Percentiles rank a stretch among this genome's conserved stretches.
Evolutionary conservation across 2,888 invertebrate species (phyloP).

Genomic region (Protonemura montana): DNA sequence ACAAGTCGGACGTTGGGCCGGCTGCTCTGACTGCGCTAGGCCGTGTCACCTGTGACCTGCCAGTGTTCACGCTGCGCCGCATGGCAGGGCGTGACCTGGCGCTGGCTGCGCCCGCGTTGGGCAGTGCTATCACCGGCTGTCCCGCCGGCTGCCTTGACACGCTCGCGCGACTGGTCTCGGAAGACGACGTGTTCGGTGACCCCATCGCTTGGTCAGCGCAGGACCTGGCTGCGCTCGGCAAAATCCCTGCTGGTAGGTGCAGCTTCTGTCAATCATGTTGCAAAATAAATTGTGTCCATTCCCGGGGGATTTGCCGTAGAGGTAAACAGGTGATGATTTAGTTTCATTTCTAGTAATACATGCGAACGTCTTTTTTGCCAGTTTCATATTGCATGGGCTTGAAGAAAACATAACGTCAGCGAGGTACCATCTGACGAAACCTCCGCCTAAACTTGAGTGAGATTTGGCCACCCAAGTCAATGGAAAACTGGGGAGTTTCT

Average conservation of each 20-base stretch:
- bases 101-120: slow-evolving; percentile 41
- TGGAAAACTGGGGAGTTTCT: no score
- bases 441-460: no score
- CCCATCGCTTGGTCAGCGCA: slow-evolving; percentile 49
- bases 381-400: no score
- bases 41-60: slow-evolving; percentile 42
- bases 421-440: no score
- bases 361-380: no score
- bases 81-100: slow-evolving; percentile 41
- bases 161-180: slow-evolving; percentile 45
- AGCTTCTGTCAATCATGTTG: not conserved
- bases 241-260: slow-evolving; percentile 50
- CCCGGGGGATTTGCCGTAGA: no score
- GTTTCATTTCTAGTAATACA: no score
- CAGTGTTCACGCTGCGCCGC: slow-evolving; percentile 8
- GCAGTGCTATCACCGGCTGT: slow-evolving; percentile 46
- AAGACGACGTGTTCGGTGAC: slow-evolving; percentile 48
- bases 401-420: no score
- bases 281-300: slow-evolving; percentile 25
- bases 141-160: slow-evolving; percentile 47
- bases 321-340: no score
- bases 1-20: not conserved
- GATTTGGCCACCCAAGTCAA: no score
- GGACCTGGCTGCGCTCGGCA: slow-evolving; percentile 51
- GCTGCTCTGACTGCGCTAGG: slow-evolving; percentile 44